Evolutionary conservation across 2,797 vertebrate genomes (phyloP).

Genomic region (Telmatherina bonti): DNA sequence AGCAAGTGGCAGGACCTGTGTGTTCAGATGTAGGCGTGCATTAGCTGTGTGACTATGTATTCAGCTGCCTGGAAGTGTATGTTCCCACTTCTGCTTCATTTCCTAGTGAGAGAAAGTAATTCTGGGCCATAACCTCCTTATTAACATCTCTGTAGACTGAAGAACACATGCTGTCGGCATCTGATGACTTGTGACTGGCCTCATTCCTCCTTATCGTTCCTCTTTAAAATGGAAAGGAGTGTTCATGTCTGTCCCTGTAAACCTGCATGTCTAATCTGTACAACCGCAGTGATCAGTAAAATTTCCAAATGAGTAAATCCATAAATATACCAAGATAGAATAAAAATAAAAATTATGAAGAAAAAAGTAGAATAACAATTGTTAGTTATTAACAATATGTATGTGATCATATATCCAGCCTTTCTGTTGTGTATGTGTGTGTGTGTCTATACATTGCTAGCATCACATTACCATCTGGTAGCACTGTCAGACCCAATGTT

Average conservation of each 20-base stretch:
- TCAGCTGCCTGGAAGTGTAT: slow-evolving; percentile 9
- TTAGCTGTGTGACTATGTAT: slow-evolving; percentile 8
- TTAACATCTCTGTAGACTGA: slow-evolving; percentile 43
- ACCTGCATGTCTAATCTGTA: too few relatives aligned
- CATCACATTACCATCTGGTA: too few relatives aligned
- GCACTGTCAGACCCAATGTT: too few relatives aligned
- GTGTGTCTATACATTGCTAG: too few relatives aligned
- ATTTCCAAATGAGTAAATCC: too few relatives aligned
- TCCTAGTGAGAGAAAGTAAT: slow-evolving; percentile 46
- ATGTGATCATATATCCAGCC: too few relatives aligned
- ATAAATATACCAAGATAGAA: too few relatives aligned
- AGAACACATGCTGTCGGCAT: slow-evolving; percentile 37
- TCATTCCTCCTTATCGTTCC: slow-evolving; percentile 29
- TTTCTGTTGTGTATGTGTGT: too few relatives aligned
- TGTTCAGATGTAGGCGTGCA: slow-evolving; percentile 7
- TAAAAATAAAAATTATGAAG: too few relatives aligned
- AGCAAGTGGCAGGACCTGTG: slow-evolving; percentile 22
- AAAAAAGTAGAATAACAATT: too few relatives aligned
- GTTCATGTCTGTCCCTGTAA: slow-evolving; percentile 11
- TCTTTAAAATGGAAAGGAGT: slow-evolving; percentile 21
- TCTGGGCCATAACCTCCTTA: slow-evolving; percentile 42
- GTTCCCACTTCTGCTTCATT: slow-evolving; percentile 26
- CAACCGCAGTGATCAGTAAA: too few relatives aligned
- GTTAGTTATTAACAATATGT: not conserved
- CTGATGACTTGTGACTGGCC: slow-evolving; percentile 44